Conservation (phyloP, 2,113 vertebrate species). For the Desmodus rotundus region DNA sequence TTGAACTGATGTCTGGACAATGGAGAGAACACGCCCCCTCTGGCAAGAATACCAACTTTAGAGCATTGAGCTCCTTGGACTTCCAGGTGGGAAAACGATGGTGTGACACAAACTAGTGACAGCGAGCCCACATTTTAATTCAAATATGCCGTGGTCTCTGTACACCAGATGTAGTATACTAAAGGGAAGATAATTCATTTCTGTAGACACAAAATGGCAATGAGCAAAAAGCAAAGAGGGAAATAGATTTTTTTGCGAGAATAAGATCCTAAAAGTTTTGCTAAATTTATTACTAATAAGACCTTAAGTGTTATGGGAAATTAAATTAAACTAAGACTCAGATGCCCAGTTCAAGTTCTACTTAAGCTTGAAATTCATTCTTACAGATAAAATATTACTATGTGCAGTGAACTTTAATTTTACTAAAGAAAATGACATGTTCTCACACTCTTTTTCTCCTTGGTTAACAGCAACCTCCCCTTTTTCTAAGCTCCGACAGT, state of each 20-base stretch:
- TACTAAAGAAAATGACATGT: background rate
- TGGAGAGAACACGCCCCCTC: background rate
- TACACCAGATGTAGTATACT: background rate
- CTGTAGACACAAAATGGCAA: background rate
- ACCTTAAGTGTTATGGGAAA: background rate
- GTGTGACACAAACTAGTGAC: background rate
- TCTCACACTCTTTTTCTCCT: background rate
- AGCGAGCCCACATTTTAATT: background rate
- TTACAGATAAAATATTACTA: background rate
- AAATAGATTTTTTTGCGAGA: background rate
- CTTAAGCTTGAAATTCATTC: background rate
- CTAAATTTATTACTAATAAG: background rate
- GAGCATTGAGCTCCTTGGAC: background rate
- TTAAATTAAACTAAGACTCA: background rate
- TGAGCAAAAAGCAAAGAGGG: background rate
- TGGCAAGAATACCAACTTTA: background rate
- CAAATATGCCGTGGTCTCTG: background rate
- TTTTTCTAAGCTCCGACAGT: background rate
- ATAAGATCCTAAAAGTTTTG: background rate
- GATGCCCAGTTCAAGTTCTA: background rate
- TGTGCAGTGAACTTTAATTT: background rate
- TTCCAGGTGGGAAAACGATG: background rate
- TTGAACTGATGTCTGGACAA: background rate
- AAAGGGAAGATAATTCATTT: background rate
- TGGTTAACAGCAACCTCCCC: background rate